These are phyloP conservation scores for Rambutsinella grinnellia DNA, from an alignment of 2,888 invertebrate genomes.

Conservation along the genomic window DNA sequence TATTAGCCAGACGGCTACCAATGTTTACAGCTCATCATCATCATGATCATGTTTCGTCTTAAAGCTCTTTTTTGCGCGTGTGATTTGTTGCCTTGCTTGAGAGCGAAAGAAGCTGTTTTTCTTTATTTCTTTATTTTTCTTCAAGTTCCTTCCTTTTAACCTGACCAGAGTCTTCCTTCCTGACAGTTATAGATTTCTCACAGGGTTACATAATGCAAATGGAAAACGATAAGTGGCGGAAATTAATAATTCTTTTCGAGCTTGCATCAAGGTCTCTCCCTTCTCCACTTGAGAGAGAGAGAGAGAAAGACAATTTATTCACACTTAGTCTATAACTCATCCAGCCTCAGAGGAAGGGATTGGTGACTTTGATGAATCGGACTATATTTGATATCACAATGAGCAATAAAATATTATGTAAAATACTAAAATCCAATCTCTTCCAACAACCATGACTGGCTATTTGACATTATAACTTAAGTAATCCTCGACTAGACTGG, in stretches of 20 bases:
- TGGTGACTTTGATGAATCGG: conserved; percentile 36
- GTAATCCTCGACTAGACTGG: too few species aligned
- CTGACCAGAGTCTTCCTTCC: not conserved
- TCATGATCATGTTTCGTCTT: not conserved
- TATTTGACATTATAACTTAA: too few species aligned
- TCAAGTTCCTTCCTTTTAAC: conserved; percentile 26
- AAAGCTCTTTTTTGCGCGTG: too few species aligned
- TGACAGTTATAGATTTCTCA: conserved; percentile 34
- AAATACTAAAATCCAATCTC: too few species aligned
- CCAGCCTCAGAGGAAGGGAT: not conserved
- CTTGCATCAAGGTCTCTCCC: not conserved
- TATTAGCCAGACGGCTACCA: conserved; percentile 49
- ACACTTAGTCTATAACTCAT: not conserved
- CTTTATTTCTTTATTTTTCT: conserved; percentile 36
- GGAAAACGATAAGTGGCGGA: conserved; percentile 14
- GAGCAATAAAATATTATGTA: too few species aligned
- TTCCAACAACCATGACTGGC: too few species aligned
- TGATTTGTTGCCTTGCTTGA: conserved; percentile 10
- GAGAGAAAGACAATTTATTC: not conserved
- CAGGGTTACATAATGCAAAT: conserved; percentile 14
- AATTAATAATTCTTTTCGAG: conserved; percentile 34
- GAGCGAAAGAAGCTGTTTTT: conserved; percentile 10
- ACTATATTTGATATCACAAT: too few species aligned
- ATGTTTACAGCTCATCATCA: conserved; percentile 37
- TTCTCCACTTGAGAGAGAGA: not conserved